Percentiles rank a stretch among this genome's conserved stretches.
Evolutionary conservation across 2,888 invertebrate genomes (phyloP).

Genomic region (Oxytorus armatus): DNA sequence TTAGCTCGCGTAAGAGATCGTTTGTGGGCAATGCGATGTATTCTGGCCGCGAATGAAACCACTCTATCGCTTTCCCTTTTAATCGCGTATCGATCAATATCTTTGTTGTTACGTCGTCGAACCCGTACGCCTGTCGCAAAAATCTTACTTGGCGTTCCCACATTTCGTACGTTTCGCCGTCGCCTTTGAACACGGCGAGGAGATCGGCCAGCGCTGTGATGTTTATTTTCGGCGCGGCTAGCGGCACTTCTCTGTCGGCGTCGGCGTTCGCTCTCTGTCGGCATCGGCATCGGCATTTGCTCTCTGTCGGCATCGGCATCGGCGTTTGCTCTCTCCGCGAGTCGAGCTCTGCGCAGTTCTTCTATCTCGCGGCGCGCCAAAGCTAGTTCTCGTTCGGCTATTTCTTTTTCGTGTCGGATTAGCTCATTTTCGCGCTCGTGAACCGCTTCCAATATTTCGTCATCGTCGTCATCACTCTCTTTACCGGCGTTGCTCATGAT

Average conservation of each 20-base stretch:
- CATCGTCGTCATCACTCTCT: too few relatives aligned
- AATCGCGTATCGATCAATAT: not conserved
- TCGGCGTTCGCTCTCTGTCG: not conserved
- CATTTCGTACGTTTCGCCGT: conserved; percentile 18
- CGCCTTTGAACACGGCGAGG: conserved; percentile 21
- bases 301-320: not conserved
- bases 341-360: not conserved
- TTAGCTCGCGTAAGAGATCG: not conserved
- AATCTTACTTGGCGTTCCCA: not conserved
- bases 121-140: not conserved
- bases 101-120: not conserved
- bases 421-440: too few relatives aligned
- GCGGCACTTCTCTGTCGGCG: too few relatives aligned
- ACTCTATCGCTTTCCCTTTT: too few relatives aligned
- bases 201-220: conserved; percentile 31
- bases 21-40: not conserved
- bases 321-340: too few relatives aligned
- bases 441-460: too few relatives aligned
- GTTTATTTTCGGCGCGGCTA: conserved; percentile 22
- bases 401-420: too few relatives aligned
- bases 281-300: too few relatives aligned
- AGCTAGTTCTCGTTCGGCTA: too few relatives aligned
- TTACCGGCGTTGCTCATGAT: too few relatives aligned
- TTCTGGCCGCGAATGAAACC: conserved; percentile 36
- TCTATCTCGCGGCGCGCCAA: conserved; percentile 22